Evolutionary conservation across 1,140 invertebrate species (phyloP), one percentile per base, ranked within the genome.

Genomic region (Drosophila kikkawai): DNA sequence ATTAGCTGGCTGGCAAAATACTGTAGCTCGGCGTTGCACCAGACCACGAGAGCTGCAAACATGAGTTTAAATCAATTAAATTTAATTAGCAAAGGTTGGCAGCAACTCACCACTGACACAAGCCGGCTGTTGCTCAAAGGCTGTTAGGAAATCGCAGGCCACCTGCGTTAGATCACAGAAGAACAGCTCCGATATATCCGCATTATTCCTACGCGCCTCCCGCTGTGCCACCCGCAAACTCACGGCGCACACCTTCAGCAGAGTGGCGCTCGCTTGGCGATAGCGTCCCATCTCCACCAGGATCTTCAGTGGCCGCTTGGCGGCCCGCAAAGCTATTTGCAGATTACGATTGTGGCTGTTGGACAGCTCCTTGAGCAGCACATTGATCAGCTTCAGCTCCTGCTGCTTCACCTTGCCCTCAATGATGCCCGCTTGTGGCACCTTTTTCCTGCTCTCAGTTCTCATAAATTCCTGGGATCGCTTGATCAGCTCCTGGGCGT

Each of bases 311-410:
- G 97, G 97, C 75, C 97, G 95, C 51, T 98, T 94, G 4, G 97
- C 96, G 15, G 98, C 97, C 82, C 97, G 94, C 15, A 99, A 94
- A 1, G 98, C 98, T n/a, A 98, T 98, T 93, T 99, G 96, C 1
- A 99, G 93, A 59, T 97, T 98, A 92, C 97, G 97, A 80, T 97
- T 97, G 19, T 97, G 96, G 56, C 95, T 96, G 1, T 97, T 96
- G 93, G 98, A 96, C 37, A 99, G 93, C 92, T 99, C 98, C 74
- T 96, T 96, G 34, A 97, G 96, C 7, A 99, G 93, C 47, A 98
- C 97, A 79, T 97, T 96, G 8, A 97, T 97, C 47, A 99, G 93
- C 34, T 95, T 95, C 81, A 96, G 95, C 22, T 96, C 95, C 90
- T 97, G 95, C 55, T 96, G 94, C 71, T 97, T 96, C 47, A 98